A percentile compares a stretch with the other conserved stretches of the same genome.
These are phyloP conservation scores for Zosterops hypoxanthus DNA, from an alignment of 2,113 vertebrate species.

Conservation along the genomic window DNA sequence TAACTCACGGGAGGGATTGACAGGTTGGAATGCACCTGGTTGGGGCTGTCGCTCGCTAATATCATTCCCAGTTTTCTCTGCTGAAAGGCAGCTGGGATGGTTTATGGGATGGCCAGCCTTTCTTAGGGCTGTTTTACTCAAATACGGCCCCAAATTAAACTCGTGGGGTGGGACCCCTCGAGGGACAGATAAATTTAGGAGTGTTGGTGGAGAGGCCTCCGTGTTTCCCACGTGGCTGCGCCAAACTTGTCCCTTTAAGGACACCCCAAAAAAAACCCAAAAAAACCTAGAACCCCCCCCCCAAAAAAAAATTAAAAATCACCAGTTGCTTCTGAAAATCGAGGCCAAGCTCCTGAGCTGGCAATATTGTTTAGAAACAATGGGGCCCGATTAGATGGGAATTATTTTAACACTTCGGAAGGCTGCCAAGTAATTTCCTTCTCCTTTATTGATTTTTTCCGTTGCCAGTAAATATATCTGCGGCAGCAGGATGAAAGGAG, in stretches of 20 bases:
- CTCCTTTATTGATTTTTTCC: conserved; percentile 55
- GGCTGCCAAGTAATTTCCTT: conserved; percentile 53
- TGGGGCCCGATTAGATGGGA: conserved; percentile 61
- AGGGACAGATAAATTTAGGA: background rate
- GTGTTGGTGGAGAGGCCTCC: fast-evolving
- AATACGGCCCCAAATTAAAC: background rate
- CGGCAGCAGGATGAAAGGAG: conserved; percentile 18
- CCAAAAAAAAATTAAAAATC: background rate
- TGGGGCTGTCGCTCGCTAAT: background rate
- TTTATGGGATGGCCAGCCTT: background rate
- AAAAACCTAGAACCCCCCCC: background rate
- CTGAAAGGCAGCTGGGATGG: background rate
- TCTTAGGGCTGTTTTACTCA: background rate
- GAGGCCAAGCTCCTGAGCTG: conserved; percentile 24
- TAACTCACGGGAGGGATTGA: conserved; percentile 35
- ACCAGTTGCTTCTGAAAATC: background rate
- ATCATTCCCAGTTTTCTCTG: conserved; percentile 11
- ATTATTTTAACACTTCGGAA: conserved; percentile 66
- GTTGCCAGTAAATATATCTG: conserved; percentile 48
- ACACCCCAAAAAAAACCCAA: background rate
- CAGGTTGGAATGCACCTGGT: conserved; percentile 57
- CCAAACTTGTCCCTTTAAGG: background rate
- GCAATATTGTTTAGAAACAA: conserved; percentile 45
- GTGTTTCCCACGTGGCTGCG: fast-evolving
- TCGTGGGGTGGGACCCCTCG: background rate